These are phyloP conservation scores for Phalacrocorax pelagicus DNA, from an alignment of 2,113 vertebrate genomes.

Conservation along the genomic window DNA sequence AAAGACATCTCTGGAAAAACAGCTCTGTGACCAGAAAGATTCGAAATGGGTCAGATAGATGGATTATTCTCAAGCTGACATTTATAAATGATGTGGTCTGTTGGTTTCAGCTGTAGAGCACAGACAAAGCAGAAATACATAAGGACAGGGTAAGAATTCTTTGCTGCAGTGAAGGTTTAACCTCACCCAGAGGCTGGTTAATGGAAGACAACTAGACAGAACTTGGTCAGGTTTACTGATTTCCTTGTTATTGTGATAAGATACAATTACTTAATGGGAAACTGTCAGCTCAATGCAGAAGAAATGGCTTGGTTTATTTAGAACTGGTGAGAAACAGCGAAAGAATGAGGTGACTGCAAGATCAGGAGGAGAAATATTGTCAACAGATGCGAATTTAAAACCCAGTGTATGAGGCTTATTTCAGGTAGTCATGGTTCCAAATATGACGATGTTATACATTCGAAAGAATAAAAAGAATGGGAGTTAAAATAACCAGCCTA, in stretches of 20 bases:
- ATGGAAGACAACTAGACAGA: neutral
- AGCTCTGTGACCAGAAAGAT: slow-evolving; percentile 52
- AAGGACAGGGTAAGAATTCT: neutral
- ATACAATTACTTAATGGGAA: slow-evolving; percentile 35
- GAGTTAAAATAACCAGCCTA: neutral
- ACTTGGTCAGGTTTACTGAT: slow-evolving; percentile 10
- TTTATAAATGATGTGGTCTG: slow-evolving; percentile 60
- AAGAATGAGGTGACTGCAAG: neutral
- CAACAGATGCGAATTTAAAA: neutral
- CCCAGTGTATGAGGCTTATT: neutral
- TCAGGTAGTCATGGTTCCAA: neutral
- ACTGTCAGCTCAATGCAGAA: neutral
- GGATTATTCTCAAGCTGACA: slow-evolving; percentile 61
- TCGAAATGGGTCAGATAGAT: slow-evolving; percentile 60
- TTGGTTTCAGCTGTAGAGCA: slow-evolving; percentile 23
- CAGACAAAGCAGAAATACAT: neutral
- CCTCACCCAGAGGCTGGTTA: neutral
- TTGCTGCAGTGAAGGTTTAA: neutral
- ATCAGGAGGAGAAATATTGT: slow-evolving; percentile 15
- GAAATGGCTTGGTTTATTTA: slow-evolving; percentile 27
- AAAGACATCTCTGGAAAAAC: slow-evolving; percentile 54
- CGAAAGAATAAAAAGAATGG: neutral
- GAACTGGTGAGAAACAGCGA: neutral
- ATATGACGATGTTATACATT: fast-evolving
- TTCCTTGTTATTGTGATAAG: slow-evolving; percentile 6